These are phyloP conservation scores for Schizopygopsis malacanthus DNA, from an alignment of 2,797 vertebrate species.

Conservation along the genomic window DNA sequence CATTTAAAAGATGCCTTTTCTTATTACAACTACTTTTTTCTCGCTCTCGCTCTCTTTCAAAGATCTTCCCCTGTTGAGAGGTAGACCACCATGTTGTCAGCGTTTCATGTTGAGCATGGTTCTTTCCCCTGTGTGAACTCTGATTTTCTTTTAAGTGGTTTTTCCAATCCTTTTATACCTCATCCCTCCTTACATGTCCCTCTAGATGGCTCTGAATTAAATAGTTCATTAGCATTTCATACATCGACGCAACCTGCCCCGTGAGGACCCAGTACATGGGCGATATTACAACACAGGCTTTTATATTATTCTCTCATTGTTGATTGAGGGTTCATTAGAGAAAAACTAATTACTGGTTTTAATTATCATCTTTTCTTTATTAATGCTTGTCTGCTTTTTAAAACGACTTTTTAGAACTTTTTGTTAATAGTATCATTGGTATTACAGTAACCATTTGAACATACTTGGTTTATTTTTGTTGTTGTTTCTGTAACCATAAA, in stretches of 20 bases:
- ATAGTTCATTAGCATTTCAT: constrained; percentile 73
- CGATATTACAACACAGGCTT: constrained; percentile 63
- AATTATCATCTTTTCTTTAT: constrained; percentile 75
- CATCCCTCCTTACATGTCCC: constrained; percentile 45
- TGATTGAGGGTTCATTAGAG: constrained; percentile 72
- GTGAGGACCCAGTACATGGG: constrained; percentile 65
- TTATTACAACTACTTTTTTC: background rate
- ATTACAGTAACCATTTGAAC: constrained; percentile 26
- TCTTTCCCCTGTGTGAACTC: constrained; percentile 38
- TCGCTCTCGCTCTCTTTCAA: background rate
- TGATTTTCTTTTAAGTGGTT: constrained; percentile 48
- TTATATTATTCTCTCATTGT: constrained; percentile 75
- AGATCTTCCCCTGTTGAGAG: constrained; percentile 23
- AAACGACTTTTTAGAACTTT: constrained; percentile 58
- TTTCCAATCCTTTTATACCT: constrained; percentile 41
- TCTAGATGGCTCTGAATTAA: constrained; percentile 64
- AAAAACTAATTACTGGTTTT: constrained; percentile 76
- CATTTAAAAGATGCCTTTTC: constrained; percentile 11
- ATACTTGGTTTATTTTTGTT: background rate
- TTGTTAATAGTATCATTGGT: constrained; percentile 47
- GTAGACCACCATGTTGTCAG: constrained; percentile 38
- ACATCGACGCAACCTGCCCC: constrained; percentile 65
- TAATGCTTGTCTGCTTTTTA: constrained; percentile 64
- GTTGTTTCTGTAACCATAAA: background rate
- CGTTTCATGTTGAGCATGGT: constrained; percentile 21